Evolutionary conservation across 2,797 vertebrate genomes (phyloP), one percentile per base, ranked within the genome.

Genomic region (Mareca strepera): DNA sequence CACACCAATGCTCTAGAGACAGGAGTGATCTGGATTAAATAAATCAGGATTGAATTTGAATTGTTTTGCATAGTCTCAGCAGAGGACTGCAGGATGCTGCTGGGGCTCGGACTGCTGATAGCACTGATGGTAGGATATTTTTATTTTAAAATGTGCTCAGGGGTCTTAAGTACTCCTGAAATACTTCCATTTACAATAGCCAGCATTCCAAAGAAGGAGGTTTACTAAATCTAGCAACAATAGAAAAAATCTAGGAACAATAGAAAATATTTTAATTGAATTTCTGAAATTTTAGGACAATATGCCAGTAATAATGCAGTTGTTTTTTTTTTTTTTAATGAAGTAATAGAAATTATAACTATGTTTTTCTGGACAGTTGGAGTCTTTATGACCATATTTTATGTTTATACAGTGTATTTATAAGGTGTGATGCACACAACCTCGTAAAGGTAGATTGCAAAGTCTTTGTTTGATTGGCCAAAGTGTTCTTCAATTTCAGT

Each of bases 61-160:
- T 56, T 46, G n/a, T 59, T n/a, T 66, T 53, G 11, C 6, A 9
- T 21, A 33, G 41, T 44, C 43, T 63, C 17, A 44, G 81, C 43
- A 75, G 43, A 70, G 76, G 48, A 58, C 9, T 22, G 1, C 56
- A 37, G 22, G 35, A 41, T 50, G 39, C 80, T 80, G 43, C 64
- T 70, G 72, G 66, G 39, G 74, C n/a, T 43, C 31, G 58, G 53
- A 50, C 44, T 63, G 11, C 31, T 81, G 60, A 53, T 37, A 37
- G 53, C 37, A 0, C 48, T 75, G 78, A 44, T 63, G 67, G 48
- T 18, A 33, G 18, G 16, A 26, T 91, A 63, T 26, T 22, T 84
- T 91, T 60, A 67, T 87, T 94, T 69, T 80, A 62, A 88, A 88
- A 80, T 88, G n/a, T 87, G 55, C 66, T 94, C 58, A 72, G 69